Base-by-base conservation (phyloP, 2,888 invertebrate species). In the Camptogramma bilineatum region DNA sequence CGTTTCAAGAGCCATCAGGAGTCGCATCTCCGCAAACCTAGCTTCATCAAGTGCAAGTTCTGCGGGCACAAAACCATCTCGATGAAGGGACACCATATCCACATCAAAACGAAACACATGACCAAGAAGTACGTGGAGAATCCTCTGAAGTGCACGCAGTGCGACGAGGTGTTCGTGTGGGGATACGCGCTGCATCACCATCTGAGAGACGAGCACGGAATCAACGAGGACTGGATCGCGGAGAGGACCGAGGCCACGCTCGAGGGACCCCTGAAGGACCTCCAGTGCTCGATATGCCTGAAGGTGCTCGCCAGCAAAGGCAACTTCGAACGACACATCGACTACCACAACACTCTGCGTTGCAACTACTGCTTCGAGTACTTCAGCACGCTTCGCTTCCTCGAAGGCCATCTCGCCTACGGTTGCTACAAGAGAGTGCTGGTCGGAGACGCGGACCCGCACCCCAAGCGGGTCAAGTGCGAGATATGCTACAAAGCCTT, bases 341-440 rank as follows among this genome's bases (percentile, higher is more conserved):
- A 93, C 71, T 93, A 91, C 71, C 93, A 94, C 77, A 93, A 94
- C 72, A 82, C 90, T 0, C 75, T 93, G 54, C 76, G 93, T 17
- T 94, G 93, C 76, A 93, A 93, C 77, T 94, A 94, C 74, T 94
- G 93, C 75, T 91, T 86, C 65, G 90, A 91, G 56, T 91, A 88
- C 78, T 94, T 94, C 74, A 89, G 85, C 73, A 80, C 86, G 4
- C 81, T 85, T 44, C 78, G 87, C 47, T 93, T 93, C 79, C 76
- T 93, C 21, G 93, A 93, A 63, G 93, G 93, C 0, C 93, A 94
- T 68, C 71, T 92, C n/a, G 81, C 82, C 0, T 93, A 88, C 72
- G 83, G 85, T 52, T 93, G 93, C 71, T 88, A 90, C 1, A 92
- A 92, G 76, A 91, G 86, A 72, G 87, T 85, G 57, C 77, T 92